These are phyloP conservation scores for Nemopilema nomurai DNA, from an alignment of 30 jellyfish, hydroid and myxozoan species.

Conservation along the genomic window DNA sequence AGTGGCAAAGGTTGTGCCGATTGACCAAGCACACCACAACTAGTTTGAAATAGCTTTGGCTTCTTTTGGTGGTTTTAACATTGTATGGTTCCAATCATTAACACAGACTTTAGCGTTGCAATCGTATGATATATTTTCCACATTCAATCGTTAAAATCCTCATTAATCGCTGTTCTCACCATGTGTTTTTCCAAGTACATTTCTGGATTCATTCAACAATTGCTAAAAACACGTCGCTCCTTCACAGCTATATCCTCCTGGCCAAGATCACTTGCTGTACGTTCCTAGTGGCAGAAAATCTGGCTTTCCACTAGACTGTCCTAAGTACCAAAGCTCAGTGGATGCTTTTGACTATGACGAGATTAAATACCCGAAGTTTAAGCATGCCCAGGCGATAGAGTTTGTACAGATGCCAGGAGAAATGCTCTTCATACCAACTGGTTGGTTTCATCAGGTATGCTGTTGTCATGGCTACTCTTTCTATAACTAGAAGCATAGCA, in stretches of 20 bases:
- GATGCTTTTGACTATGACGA: slow-evolving; percentile 58
- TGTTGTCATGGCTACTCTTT: no score
- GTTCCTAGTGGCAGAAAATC: slow-evolving; percentile 33
- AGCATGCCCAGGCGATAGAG: slow-evolving; percentile 66
- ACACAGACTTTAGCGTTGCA: no score
- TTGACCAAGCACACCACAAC: no score
- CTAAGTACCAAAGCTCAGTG: slow-evolving; percentile 58
- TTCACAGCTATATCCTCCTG: slow-evolving; percentile 67
- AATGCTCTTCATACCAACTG: slow-evolving; percentile 76
- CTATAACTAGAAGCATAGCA: no score
- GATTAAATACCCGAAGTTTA: slow-evolving; percentile 48
- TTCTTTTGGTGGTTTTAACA: no score
- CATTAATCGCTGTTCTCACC: no score
- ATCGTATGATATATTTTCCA: no score
- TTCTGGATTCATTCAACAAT: not conserved
- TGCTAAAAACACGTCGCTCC: not conserved
- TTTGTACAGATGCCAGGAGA: slow-evolving; percentile 75
- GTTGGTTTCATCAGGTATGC: slow-evolving; percentile 81
- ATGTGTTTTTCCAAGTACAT: no score
- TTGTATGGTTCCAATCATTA: no score
- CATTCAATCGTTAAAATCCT: no score
- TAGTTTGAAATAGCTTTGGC: no score
- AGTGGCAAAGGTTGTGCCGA: no score
- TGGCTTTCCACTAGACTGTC: slow-evolving; percentile 73
- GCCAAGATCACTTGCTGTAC: slow-evolving; percentile 74